A percentile compares a stretch with the other conserved stretches of the same genome.
Evolutionary conservation across 2,888 invertebrate genomes (phyloP).

Genomic region (Philereme vetulata): DNA sequence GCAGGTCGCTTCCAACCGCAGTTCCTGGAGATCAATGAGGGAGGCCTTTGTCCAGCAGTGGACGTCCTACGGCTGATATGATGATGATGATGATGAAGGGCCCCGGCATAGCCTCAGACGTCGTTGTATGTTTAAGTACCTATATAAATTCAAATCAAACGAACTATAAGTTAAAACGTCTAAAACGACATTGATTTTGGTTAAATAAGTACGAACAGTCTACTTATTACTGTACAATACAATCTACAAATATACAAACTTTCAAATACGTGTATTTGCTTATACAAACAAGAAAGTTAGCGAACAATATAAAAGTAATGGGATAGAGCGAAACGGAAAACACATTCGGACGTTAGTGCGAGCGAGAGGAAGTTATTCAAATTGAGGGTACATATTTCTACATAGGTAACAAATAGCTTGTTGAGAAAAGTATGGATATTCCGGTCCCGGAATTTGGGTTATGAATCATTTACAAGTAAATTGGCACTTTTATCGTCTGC

Average conservation of each 20-base stretch:
- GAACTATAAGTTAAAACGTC: constrained; percentile 21
- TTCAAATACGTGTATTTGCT: constrained; percentile 84
- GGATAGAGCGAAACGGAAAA: constrained; percentile 69
- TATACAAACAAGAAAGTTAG: constrained; percentile 84
- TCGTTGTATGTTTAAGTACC: no score
- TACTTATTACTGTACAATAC: constrained; percentile 74
- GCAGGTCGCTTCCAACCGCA: no score
- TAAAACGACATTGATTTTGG: constrained; percentile 42
- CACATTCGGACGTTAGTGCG: constrained; percentile 47
- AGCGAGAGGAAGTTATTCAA: constrained; percentile 77
- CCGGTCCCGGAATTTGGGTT: constrained; percentile 45
- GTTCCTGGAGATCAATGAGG: no score
- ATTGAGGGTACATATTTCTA: constrained; percentile 84
- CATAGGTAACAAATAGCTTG: constrained; percentile 83
- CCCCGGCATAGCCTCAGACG: no score
- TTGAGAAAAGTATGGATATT: constrained; percentile 75
- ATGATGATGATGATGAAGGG: no score
- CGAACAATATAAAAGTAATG: constrained; percentile 84
- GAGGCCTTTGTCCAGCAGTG: no score
- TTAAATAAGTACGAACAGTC: constrained; percentile 45
- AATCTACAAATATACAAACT: constrained; percentile 82
- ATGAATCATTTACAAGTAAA: constrained; percentile 34
- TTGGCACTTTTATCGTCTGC: constrained; percentile 30
- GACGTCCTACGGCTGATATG: no score
- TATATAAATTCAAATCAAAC: not conserved